Conservation (phyloP, 2,888 invertebrate species). For the Hyposoter dolosus region DNA sequence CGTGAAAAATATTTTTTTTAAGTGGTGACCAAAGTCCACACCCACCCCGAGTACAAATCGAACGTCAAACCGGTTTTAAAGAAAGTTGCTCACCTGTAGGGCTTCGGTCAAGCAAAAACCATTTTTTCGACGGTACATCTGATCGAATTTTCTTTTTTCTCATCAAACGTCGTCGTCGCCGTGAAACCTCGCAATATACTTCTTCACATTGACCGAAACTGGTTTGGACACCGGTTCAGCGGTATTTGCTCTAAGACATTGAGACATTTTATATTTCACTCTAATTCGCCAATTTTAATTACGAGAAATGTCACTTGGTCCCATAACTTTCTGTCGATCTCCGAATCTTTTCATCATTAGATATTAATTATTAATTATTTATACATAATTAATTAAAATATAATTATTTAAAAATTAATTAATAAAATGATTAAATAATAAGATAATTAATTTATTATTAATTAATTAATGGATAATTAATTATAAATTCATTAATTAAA, state of each 20-base stretch:
- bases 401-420: no score
- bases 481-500: no score
- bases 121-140: conserved; percentile 30
- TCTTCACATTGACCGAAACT: conserved; percentile 7
- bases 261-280: not conserved
- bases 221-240: not conserved
- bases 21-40: conserved; percentile 20
- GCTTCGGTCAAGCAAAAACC: conserved; percentile 59
- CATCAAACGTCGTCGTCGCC: not conserved
- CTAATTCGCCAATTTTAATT: not conserved
- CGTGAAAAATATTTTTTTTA: conserved; percentile 32
- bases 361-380: not conserved
- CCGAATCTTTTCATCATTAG: no score
- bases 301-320: not conserved
- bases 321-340: not conserved
- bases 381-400: not conserved
- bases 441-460: no score
- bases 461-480: no score
- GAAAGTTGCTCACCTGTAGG: conserved; percentile 71
- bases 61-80: conserved; percentile 77
- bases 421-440: no score
- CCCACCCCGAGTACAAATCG: conserved; percentile 46
- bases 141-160: conserved; percentile 23
- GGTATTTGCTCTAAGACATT: not conserved
- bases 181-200: not conserved